A percentile compares a stretch with the other conserved stretches of the same genome.
phyloP scores from a whole-genome alignment of 2,113 vertebrate species.

The Rhadina sibilatrix region DNA sequence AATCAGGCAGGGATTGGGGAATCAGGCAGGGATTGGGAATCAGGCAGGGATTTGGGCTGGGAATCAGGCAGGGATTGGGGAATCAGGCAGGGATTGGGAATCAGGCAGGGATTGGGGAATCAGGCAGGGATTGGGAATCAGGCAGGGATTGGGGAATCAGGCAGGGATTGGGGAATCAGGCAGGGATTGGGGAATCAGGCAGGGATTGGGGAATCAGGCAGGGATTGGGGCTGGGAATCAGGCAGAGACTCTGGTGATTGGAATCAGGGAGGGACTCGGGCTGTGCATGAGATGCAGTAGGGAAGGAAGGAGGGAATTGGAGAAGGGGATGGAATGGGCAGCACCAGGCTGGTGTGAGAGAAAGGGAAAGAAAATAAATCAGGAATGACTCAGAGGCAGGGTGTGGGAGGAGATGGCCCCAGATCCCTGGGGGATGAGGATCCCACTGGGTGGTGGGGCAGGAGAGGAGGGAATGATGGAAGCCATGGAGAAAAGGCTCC shows the following conservation, averaged over 20 bases:
- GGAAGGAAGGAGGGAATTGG: not conserved
- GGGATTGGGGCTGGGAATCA: not conserved
- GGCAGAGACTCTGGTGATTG: not conserved
- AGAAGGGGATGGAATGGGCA: not conserved
- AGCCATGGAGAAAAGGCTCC: accelerated
- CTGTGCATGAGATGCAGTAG: not conserved
- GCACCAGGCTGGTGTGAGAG: not conserved
- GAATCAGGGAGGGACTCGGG: not conserved
- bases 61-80: not conserved
- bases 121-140: too few relatives aligned
- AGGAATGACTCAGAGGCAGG: not conserved
- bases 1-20: not conserved
- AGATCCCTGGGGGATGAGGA: not conserved
- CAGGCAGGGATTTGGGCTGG: not conserved
- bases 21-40: not conserved
- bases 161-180: not conserved
- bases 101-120: not conserved
- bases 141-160: not conserved
- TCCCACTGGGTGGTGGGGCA: not conserved
- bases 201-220: not conserved
- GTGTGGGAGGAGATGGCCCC: not conserved
- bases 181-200: not conserved
- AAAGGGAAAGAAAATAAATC: not conserved
- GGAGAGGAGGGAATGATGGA: not conserved
- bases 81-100: not conserved